These are phyloP conservation scores for Cydia fagiglandana DNA, from an alignment of 1,140 invertebrate species.

Conservation along the genomic window DNA sequence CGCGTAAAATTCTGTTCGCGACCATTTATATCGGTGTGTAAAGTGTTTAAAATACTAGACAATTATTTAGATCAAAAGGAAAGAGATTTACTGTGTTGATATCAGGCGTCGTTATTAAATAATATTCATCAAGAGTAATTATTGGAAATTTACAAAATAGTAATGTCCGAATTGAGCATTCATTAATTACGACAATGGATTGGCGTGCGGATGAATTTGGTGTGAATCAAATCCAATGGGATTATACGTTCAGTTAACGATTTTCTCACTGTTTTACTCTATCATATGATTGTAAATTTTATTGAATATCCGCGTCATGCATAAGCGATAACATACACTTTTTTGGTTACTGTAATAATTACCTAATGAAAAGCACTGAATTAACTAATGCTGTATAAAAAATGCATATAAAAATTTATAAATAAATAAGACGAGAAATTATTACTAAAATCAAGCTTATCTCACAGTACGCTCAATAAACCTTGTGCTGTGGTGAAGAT, in stretches of 20 bases:
- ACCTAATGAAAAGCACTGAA: too few species aligned
- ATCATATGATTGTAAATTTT: not conserved
- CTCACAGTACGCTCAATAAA: too few species aligned
- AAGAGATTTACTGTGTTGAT: not conserved
- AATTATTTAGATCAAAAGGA: not conserved
- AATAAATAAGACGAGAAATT: too few species aligned
- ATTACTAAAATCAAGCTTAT: too few species aligned
- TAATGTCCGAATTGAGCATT: not conserved
- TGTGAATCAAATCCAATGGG: slow-evolving; percentile 9
- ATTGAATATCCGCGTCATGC: not conserved
- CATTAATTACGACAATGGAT: slow-evolving; percentile 2
- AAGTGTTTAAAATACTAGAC: not conserved
- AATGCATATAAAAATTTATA: too few species aligned
- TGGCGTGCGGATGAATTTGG: slow-evolving; percentile 8
- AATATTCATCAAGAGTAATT: slow-evolving; percentile 3
- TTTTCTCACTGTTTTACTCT: not conserved
- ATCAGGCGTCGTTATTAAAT: not conserved
- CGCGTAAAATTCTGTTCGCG: slow-evolving; percentile 25
- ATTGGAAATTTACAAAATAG: not conserved
- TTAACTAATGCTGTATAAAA: too few species aligned
- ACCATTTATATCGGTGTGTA: not conserved
- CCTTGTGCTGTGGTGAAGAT: too few species aligned
- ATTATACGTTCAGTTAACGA: not conserved
- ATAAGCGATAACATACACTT: not conserved
- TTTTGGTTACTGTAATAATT: too few species aligned